phyloP scores from a whole-genome alignment of 1,140 invertebrate species.

The Aphelinus atriplicis region DNA sequence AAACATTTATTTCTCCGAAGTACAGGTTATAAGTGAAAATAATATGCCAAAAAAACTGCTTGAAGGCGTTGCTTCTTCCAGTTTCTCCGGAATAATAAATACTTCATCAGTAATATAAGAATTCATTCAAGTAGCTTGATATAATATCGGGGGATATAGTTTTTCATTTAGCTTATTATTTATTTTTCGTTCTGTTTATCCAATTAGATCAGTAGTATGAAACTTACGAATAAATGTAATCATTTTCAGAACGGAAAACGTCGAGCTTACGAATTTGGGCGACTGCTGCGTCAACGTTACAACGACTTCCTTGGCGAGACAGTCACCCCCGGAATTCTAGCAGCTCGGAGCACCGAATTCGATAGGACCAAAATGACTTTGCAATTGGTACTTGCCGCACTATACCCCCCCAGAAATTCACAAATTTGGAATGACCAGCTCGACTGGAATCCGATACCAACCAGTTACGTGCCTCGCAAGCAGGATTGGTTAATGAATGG shows the following conservation, averaged over 20 bases:
- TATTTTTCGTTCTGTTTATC: no score
- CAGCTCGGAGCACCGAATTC: constrained; percentile 68
- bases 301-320: constrained; percentile 57
- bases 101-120: no score
- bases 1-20: no score
- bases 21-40: no score
- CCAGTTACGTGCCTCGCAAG: constrained; percentile 25
- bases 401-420: constrained; percentile 54
- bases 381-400: constrained; percentile 54
- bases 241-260: constrained; percentile 58
- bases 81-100: no score
- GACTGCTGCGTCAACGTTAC: constrained; percentile 59
- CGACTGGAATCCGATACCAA: constrained; percentile 60
- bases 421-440: constrained; percentile 53
- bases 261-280: constrained; percentile 62
- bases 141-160: no score
- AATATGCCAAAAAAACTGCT: no score
- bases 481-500: constrained; percentile 43
- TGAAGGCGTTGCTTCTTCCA: no score
- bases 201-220: no score
- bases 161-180: no score
- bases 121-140: no score
- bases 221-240: no score
- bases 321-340: constrained; percentile 61
- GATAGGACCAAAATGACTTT: constrained; percentile 68